Conservation (phyloP, 2,113 vertebrate genomes). For the Nannobrachium achirus region DNA sequence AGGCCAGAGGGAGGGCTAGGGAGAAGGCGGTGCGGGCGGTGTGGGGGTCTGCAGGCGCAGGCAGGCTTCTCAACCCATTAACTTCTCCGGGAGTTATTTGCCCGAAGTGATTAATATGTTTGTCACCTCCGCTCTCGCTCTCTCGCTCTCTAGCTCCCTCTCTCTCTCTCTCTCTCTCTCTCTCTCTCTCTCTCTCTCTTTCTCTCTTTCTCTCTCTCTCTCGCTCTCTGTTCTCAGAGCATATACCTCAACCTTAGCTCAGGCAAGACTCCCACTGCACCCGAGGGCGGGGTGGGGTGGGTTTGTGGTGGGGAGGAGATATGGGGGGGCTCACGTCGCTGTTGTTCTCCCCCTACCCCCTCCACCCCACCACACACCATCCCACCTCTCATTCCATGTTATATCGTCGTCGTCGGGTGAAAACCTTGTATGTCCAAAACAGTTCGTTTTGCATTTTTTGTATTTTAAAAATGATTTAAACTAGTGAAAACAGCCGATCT, state of each 20-base stretch:
- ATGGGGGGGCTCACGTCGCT: not conserved
- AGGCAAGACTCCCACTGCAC: not conserved
- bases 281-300: not conserved
- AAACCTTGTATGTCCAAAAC: too few species aligned
- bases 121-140: constrained; percentile 29
- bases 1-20: not conserved
- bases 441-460: too few species aligned
- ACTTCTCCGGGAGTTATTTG: constrained; percentile 40
- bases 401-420: too few species aligned
- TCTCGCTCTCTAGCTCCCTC: not conserved
- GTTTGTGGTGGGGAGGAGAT: too few species aligned
- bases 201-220: not conserved
- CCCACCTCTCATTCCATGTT: not conserved
- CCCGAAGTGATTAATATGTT: constrained; percentile 41
- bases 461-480: too few species aligned
- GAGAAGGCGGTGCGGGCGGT: not conserved
- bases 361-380: not conserved
- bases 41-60: not conserved
- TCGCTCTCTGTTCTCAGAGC: not conserved
- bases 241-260: not conserved
- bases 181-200: not conserved
- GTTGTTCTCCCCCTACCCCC: not conserved
- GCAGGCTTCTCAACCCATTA: constrained; percentile 43
- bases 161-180: constrained; percentile 3
- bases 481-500: too few species aligned